phyloP scores from a whole-genome alignment of 1,140 invertebrate species.

The Drosophila serrata region DNA sequence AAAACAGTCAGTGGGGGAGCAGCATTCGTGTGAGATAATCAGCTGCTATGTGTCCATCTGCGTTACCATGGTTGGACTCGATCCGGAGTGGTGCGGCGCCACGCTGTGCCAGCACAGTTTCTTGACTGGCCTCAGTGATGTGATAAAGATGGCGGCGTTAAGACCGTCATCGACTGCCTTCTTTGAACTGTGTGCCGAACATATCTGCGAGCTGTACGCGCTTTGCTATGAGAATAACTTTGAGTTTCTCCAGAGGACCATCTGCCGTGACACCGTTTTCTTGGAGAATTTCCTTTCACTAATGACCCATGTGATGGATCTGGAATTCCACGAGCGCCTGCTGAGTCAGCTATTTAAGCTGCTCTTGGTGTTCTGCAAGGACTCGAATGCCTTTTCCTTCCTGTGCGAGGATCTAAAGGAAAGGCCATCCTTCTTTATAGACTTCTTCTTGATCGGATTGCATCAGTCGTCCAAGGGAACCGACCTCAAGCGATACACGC shows the following conservation, averaged over 20 bases:
- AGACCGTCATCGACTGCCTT: background rate
- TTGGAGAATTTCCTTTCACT: conserved; percentile 38
- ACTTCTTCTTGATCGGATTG: conserved; percentile 45
- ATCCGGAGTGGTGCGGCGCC: conserved; percentile 35
- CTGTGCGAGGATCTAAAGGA: conserved; percentile 41
- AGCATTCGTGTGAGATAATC: conserved; percentile 58
- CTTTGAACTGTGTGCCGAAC: conserved; percentile 40
- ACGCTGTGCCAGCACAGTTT: conserved; percentile 53
- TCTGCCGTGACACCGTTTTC: conserved; percentile 68
- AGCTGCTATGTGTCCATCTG: conserved; percentile 64
- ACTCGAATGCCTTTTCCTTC: conserved; percentile 43
- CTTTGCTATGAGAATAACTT: conserved; percentile 58
- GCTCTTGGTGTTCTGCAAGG: conserved; percentile 67
- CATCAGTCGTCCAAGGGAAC: background rate
- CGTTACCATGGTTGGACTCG: conserved; percentile 13
- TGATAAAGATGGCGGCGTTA: conserved; percentile 47
- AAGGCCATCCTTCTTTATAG: conserved; percentile 24
- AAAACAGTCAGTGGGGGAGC: background rate
- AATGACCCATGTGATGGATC: conserved; percentile 16
- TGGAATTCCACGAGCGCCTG: conserved; percentile 9
- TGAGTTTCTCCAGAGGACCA: conserved; percentile 57
- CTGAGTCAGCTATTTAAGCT: conserved; percentile 55
- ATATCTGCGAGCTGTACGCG: conserved; percentile 63
- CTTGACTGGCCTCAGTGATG: conserved; percentile 55
- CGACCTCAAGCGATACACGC: conserved; percentile 42